phyloP scores from a whole-genome alignment of 2,113 vertebrate species.

The Alligator mississippiensis region DNA sequence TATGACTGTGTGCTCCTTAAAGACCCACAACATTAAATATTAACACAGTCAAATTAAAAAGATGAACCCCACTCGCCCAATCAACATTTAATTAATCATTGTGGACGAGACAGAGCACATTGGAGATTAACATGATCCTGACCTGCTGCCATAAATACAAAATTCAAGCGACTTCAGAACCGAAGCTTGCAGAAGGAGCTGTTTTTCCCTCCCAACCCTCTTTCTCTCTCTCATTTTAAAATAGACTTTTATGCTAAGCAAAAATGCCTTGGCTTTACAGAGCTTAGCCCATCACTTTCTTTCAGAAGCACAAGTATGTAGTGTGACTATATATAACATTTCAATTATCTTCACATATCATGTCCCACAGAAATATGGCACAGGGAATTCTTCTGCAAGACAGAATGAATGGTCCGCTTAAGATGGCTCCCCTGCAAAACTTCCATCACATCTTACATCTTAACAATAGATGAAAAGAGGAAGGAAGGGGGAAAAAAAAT shows the following conservation, averaged over 20 bases:
- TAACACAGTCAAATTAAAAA: background rate
- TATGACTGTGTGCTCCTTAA: fast-evolving
- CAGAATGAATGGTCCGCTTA: background rate
- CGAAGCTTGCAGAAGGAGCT: background rate
- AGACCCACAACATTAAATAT: slow-evolving; percentile 24
- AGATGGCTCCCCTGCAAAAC: background rate
- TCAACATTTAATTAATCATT: slow-evolving; percentile 41
- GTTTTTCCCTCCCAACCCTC: background rate
- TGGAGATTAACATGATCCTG: slow-evolving; percentile 24
- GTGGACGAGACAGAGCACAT: background rate
- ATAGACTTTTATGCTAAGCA: background rate
- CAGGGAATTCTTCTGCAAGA: background rate
- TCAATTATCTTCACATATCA: no score
- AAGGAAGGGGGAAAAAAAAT: background rate
- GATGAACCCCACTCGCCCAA: background rate
- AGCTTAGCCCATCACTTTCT: background rate
- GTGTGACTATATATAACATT: no score
- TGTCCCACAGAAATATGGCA: background rate
- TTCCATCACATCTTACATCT: background rate
- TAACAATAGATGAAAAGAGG: background rate
- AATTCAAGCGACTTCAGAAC: background rate
- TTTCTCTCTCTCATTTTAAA: background rate
- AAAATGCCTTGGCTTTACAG: background rate
- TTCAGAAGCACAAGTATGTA: background rate
- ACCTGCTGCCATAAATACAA: slow-evolving; percentile 50